Percentiles rank a stretch among this genome's conserved stretches.
Evolutionary conservation across 92 coral and sea anemone species (phyloP).

Genomic region (Scolanthus callimorphus): DNA sequence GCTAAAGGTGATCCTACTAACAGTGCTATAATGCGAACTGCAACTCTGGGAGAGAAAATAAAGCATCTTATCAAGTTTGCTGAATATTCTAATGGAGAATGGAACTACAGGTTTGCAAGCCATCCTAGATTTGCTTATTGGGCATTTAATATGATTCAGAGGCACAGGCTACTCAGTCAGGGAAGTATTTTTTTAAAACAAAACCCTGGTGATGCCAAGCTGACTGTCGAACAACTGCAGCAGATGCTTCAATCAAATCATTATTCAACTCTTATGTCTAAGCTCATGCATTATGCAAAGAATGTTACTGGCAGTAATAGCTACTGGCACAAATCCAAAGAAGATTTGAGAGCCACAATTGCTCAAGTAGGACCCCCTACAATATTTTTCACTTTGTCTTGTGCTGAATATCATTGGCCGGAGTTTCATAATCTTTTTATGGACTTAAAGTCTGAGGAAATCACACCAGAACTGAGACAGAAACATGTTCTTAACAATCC

Average conservation of each 20-base stretch:
- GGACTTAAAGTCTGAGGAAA: constrained; percentile 4
- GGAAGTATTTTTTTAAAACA: constrained; percentile 60
- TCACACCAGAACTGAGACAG: constrained; percentile 28
- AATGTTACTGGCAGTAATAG: constrained; percentile 54
- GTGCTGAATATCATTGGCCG: too few species aligned
- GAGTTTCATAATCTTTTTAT: background rate
- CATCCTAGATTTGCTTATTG: constrained; percentile 73
- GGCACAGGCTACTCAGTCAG: constrained; percentile 59
- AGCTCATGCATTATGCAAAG: constrained; percentile 66
- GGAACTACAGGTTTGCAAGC: constrained; percentile 64
- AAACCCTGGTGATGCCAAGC: constrained; percentile 49
- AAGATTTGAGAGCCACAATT: constrained; percentile 54
- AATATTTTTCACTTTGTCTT: constrained; percentile 15
- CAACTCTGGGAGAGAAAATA: constrained; percentile 48
- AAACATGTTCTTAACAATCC: constrained; percentile 55
- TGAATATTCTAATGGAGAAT: constrained; percentile 40
- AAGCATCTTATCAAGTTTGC: constrained; percentile 56
- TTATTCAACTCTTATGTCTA: constrained; percentile 49
- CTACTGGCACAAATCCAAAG: constrained; percentile 63
- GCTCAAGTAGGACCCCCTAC: too few species aligned
- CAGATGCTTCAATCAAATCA: constrained; percentile 40
- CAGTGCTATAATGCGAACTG: constrained; percentile 37
- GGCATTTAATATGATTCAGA: constrained; percentile 68
- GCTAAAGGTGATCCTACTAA: constrained; percentile 73
- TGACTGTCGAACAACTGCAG: constrained; percentile 50